Evolutionary conservation across 2,797 vertebrate genomes (phyloP), one percentile per base, ranked within the genome.

Genomic region (Tauraco hartlaubi): DNA sequence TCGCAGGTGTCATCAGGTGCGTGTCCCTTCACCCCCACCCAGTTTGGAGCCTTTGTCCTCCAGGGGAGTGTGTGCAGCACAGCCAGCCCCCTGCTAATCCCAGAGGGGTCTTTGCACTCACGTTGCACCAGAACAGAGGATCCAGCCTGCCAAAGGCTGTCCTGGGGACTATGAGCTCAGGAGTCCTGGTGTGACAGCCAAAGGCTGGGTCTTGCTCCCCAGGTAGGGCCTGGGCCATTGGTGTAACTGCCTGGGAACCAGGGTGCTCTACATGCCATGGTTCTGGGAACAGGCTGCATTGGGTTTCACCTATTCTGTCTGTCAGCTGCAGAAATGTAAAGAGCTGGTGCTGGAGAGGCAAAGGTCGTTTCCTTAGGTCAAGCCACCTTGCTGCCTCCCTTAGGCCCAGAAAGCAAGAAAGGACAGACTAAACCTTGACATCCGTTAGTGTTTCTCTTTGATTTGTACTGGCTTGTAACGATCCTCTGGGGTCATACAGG

Each of bases 1-100:
- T 98, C 48, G 64, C 93, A 33, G 43, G 85, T 58, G 92, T 98
- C 44, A 98, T 98, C 95, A 98, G 98, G 98, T 98, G 35, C 0
- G 23, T 64, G 13, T 23, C 21, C 21, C 39, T 86, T 91, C 43
- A 46, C 33, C 11, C 23, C 71, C 15, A 54, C 49, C 8, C 9
- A 2, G 8, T 52, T 64, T 51, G 26, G 15, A 78, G 8, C 33
- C 77, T 43, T 26, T 83, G n/a, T 68, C 28, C 37, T 90, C 19
- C 20, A 33, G 28, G n/a, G 16, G 6, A 51, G 25, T 35, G 19
- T 0, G 0, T 78, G 33, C 39, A 87, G 33, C 35, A 14, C 12
- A 29, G 55, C 14, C 44, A 94, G 29, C 35, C 56, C 41, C 41
- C 62, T 88, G 39, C 21, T 82, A 54, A 55, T 52, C 48, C 29